phyloP scores from a whole-genome alignment of 2,797 vertebrate genomes.

The Vipera latastei region DNA sequence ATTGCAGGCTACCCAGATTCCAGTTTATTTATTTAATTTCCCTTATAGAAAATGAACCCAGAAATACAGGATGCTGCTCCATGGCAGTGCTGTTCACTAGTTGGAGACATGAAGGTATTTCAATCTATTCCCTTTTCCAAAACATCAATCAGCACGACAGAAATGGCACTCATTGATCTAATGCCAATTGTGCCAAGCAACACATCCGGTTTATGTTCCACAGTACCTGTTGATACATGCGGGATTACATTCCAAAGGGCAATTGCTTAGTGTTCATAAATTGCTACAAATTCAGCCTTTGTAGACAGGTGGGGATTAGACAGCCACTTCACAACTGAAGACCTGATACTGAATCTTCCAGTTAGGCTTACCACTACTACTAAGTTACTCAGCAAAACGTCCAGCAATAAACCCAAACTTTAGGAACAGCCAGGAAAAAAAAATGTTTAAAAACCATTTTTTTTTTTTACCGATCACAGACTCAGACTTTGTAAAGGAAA shows the following conservation, averaged over 20 bases:
- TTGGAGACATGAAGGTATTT: background rate
- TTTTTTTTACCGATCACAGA: background rate
- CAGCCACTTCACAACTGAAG: background rate
- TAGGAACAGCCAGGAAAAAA: background rate
- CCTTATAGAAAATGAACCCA: background rate
- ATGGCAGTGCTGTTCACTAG: background rate
- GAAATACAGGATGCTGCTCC: background rate
- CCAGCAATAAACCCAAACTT: background rate
- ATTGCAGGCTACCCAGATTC: background rate
- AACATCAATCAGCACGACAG: background rate
- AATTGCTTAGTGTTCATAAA: background rate
- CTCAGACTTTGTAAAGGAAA: background rate
- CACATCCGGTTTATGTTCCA: background rate
- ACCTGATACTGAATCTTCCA: background rate
- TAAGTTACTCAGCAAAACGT: background rate
- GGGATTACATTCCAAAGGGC: background rate
- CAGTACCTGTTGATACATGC: background rate
- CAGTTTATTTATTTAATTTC: conserved; percentile 13
- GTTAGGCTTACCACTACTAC: background rate
- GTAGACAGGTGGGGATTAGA: conserved; percentile 35
- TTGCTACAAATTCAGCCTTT: background rate
- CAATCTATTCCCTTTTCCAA: background rate
- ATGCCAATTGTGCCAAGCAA: background rate
- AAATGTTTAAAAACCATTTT: no score
- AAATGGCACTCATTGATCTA: background rate